phyloP scores from a whole-genome alignment of 2,113 vertebrate species.

The Epinephelus cyanopodus region DNA sequence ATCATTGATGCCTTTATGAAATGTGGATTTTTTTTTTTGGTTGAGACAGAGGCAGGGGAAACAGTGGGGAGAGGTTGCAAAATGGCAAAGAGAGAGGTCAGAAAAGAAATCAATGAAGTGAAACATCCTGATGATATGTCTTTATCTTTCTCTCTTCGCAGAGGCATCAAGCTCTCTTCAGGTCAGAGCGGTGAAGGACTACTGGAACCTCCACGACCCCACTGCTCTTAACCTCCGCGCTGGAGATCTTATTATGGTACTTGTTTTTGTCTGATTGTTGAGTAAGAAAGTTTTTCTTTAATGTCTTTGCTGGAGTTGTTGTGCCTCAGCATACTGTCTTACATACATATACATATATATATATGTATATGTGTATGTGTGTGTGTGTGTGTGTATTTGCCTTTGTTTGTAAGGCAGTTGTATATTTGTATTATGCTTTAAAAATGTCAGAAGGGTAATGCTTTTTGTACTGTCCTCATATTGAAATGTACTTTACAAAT shows the following conservation, averaged over 20 bases:
- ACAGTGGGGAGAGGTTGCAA: not conserved
- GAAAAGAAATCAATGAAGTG: not conserved
- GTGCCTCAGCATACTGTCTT: not conserved
- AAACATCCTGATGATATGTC: not conserved
- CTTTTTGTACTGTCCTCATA: not conserved
- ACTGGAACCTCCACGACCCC: conserved; percentile 97
- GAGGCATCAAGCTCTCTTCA: conserved; percentile 95
- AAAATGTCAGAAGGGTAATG: not conserved
- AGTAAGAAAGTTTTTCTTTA: not conserved
- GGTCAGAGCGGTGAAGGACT: conserved; percentile 96
- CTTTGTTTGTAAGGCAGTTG: not conserved
- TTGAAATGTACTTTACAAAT: not conserved
- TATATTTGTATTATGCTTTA: not conserved
- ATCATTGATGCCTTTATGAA: not conserved
- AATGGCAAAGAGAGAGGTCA: not conserved
- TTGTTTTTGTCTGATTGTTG: not conserved
- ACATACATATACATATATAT: no score
- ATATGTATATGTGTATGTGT: no score
- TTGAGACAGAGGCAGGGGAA: not conserved
- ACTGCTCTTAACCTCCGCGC: conserved; percentile 95
- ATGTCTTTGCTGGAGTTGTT: not conserved
- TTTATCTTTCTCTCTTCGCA: conserved; percentile 54
- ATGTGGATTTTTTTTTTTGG: not conserved
- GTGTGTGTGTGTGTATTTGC: no score
- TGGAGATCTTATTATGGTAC: conserved; percentile 93